Evolutionary conservation across 1,140 invertebrate genomes (phyloP).

Genomic region (Telenomus remus): DNA sequence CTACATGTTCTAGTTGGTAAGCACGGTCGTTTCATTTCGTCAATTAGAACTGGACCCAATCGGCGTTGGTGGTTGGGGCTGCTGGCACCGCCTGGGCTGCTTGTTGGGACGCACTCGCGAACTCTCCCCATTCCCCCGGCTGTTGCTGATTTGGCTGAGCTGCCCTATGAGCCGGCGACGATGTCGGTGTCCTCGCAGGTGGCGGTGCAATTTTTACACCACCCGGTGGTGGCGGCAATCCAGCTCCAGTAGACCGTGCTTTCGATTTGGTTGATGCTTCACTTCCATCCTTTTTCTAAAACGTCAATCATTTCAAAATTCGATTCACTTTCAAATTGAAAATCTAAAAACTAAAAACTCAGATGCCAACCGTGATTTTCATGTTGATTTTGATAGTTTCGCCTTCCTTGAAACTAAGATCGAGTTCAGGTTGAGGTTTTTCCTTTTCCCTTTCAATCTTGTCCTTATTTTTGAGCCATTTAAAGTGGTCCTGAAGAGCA

Average conservation of each 20-base stretch:
- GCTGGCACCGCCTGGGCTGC: slow-evolving; percentile 70
- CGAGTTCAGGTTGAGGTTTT: slow-evolving; percentile 86
- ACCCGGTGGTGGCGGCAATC: slow-evolving; percentile 91
- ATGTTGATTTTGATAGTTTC: slow-evolving; percentile 99
- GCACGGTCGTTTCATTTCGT: slow-evolving; percentile 39
- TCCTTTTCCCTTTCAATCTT: slow-evolving; percentile 88
- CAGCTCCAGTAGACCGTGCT: slow-evolving; percentile 78
- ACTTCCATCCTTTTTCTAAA: slow-evolving; percentile 90
- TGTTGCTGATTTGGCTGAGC: slow-evolving; percentile 74
- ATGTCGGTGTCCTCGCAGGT: slow-evolving; percentile 80
- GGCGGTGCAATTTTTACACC: slow-evolving; percentile 81
- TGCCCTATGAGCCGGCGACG: slow-evolving; percentile 82
- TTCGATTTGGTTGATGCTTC: slow-evolving; percentile 80
- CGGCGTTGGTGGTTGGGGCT: slow-evolving; percentile 74
- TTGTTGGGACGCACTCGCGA: slow-evolving; percentile 77
- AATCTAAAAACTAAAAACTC: no score
- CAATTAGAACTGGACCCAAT: slow-evolving; percentile 85
- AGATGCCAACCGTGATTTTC: slow-evolving; percentile 98
- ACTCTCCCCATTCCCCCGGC: slow-evolving; percentile 85
- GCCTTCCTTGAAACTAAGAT: slow-evolving; percentile 98
- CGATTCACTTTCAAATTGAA: no score
- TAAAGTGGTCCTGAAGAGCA: slow-evolving; percentile 98
- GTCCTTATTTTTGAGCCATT: slow-evolving; percentile 95
- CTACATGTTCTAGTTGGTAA: slow-evolving; percentile 56
- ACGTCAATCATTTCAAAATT: no score